Evolutionary conservation across 2,113 vertebrate genomes (phyloP).

Genomic region (Myrmophylax atrothorax): DNA sequence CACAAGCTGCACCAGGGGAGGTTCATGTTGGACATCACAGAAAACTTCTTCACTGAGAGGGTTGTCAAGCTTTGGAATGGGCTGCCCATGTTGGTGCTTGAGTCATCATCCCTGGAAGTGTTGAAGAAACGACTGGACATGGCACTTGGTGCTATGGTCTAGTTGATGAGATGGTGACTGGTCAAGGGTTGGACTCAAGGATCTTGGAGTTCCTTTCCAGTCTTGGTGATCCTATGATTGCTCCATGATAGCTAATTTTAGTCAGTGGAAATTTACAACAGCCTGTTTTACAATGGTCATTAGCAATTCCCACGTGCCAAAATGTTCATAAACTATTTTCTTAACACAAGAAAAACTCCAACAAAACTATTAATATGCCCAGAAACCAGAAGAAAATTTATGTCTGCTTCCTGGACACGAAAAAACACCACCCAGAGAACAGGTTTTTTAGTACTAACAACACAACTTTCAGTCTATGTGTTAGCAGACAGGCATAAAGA

Average conservation of each 20-base stretch:
- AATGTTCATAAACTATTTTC: background rate
- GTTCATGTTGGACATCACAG: background rate
- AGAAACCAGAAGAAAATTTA: background rate
- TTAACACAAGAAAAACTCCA: background rate
- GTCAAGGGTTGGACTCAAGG: background rate
- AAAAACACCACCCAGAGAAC: background rate
- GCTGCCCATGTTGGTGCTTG: background rate
- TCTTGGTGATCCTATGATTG: background rate
- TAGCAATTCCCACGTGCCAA: background rate
- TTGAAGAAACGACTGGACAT: background rate
- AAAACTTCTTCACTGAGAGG: background rate
- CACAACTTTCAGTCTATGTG: background rate
- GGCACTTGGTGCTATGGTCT: accelerated
- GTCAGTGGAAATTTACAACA: background rate
- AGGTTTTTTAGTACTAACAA: background rate
- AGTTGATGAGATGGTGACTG: background rate
- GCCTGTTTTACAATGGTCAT: background rate
- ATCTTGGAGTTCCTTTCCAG: background rate
- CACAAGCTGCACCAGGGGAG: background rate
- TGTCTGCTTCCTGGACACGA: background rate
- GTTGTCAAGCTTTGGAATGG: background rate
- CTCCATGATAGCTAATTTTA: background rate
- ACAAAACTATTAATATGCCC: background rate
- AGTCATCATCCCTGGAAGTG: background rate
- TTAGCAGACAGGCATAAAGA: background rate